These are phyloP conservation scores for Antechinus flavipes DNA, from an alignment of 2,113 vertebrate genomes.

Conservation along the genomic window DNA sequence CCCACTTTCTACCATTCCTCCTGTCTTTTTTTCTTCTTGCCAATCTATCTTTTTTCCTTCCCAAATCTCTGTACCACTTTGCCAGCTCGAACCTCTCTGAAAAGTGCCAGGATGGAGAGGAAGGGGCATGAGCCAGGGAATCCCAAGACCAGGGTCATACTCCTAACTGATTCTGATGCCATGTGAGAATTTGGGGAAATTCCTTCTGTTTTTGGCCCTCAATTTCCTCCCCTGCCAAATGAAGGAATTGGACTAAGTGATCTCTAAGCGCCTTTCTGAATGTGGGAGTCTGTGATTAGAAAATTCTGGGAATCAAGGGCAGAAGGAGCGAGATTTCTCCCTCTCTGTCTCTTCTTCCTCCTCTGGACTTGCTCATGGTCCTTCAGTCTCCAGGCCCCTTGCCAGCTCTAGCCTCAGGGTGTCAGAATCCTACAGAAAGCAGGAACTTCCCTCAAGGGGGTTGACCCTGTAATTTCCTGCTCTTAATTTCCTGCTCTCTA, in stretches of 20 bases:
- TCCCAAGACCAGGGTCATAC: neutral
- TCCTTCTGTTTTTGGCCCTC: neutral
- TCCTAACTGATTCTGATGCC: neutral
- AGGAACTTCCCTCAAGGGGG: neutral
- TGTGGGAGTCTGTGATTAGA: neutral
- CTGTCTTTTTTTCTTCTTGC: neutral
- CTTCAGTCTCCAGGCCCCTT: neutral
- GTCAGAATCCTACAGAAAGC: slow-evolving; percentile 4
- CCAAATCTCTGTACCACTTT: neutral
- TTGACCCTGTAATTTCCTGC: neutral
- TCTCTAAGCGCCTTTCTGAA: neutral
- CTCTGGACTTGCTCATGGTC: neutral
- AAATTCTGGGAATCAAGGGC: neutral
- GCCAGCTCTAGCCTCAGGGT: neutral
- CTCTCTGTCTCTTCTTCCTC: neutral
- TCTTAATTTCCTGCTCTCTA: neutral
- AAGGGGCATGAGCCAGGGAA: neutral
- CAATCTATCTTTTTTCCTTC: neutral
- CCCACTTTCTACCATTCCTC: neutral
- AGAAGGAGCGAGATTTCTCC: neutral
- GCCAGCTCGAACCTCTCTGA: neutral
- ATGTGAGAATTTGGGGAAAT: neutral
- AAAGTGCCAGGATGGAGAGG: neutral
- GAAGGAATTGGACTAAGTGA: neutral
- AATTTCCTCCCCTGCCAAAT: neutral